phyloP scores from a whole-genome alignment of 1,140 invertebrate genomes.

The Bombus turneri region DNA sequence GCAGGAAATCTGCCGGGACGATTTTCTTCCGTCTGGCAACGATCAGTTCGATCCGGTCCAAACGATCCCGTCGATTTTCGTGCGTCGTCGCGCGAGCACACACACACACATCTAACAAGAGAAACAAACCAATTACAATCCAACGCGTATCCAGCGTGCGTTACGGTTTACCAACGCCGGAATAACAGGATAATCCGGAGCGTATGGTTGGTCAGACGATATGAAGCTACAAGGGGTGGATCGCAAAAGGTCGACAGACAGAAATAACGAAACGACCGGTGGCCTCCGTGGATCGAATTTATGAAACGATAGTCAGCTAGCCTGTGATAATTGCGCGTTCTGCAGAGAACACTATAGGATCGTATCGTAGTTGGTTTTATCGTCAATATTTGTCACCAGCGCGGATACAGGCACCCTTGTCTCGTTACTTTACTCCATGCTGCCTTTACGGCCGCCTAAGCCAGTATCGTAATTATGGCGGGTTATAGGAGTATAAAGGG shows the following conservation, averaged over 20 bases:
- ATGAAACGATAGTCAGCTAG: constrained; percentile 1
- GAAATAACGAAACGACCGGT: neutral
- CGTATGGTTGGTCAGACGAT: neutral
- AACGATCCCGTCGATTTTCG: constrained; percentile 7
- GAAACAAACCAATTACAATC: constrained; percentile 24
- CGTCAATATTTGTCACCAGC: constrained; percentile 61
- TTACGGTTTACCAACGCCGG: neutral
- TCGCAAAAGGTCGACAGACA: neutral
- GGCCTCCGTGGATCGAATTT: constrained; percentile 5
- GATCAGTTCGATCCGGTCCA: neutral
- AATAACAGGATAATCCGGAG: constrained; percentile 15
- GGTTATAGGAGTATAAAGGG: constrained; percentile 67
- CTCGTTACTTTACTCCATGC: constrained; percentile 45
- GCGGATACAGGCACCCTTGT: constrained; percentile 42
- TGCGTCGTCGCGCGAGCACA: neutral
- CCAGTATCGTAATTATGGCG: constrained; percentile 67
- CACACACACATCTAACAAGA: neutral
- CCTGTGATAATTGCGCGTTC: constrained; percentile 54
- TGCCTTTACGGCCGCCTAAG: constrained; percentile 53
- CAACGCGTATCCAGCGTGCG: neutral
- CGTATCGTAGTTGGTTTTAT: constrained; percentile 58
- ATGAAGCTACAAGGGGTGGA: neutral
- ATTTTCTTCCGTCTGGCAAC: constrained; percentile 1
- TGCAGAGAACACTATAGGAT: constrained; percentile 10
- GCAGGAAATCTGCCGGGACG: neutral